Percentiles rank a stretch among this genome's conserved stretches.
Evolutionary conservation across 2,888 invertebrate species (phyloP).

Genomic region (Drosophila subquinaria): DNA sequence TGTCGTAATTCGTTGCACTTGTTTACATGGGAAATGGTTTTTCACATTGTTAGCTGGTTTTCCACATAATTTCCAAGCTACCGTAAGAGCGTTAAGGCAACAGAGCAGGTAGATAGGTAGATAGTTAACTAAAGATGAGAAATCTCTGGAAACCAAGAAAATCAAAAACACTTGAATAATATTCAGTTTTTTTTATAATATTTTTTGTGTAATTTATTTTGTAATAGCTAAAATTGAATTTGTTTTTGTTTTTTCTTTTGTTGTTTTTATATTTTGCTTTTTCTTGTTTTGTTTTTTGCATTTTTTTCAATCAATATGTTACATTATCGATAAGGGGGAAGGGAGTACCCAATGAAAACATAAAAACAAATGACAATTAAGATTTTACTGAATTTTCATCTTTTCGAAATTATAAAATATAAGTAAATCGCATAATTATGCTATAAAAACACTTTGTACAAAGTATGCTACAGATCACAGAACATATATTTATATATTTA

Average conservation of each 20-base stretch:
- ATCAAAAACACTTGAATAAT: constrained; percentile 6
- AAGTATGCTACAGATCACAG: constrained; percentile 86
- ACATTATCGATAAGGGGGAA: constrained; percentile 20
- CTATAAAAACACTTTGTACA: constrained; percentile 85
- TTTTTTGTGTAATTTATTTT: constrained; percentile 70
- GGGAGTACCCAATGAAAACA: constrained; percentile 14
- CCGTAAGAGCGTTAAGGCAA: constrained; percentile 16
- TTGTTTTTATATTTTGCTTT: constrained; percentile 18
- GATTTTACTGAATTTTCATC: constrained; percentile 20
- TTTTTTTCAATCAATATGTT: constrained; percentile 39
- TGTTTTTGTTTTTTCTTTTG: constrained; percentile 48
- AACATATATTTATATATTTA: constrained; percentile 80
- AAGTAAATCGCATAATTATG: constrained; percentile 78
- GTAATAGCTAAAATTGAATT: constrained; percentile 61
- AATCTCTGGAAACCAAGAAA: constrained; percentile 15
- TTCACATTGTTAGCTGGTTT: constrained; percentile 54
- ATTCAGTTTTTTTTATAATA: constrained; percentile 42
- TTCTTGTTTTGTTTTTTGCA: constrained; percentile 22
- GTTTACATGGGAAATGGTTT: constrained; percentile 76
- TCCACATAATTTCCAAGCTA: constrained; percentile 55
- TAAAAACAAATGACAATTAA: constrained; percentile 20
- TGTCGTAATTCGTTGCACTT: constrained; percentile 72
- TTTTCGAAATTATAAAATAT: constrained; percentile 57
- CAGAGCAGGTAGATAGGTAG: constrained; percentile 18
- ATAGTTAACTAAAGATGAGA: constrained; percentile 19